Conservation (phyloP, 2,888 invertebrate species). For the Caenorhabditis wallacei region DNA sequence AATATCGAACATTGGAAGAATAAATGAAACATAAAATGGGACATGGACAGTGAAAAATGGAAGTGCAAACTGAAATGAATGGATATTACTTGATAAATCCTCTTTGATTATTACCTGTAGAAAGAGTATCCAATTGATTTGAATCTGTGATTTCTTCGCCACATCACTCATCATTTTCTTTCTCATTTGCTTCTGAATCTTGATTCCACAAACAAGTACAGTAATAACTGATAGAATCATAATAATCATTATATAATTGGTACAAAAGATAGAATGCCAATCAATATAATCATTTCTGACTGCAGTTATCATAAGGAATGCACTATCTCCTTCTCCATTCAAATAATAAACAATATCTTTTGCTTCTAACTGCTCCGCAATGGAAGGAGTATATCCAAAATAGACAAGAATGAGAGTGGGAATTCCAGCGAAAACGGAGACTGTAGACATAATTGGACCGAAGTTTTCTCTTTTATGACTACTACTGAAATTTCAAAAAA, state of each 20-base stretch:
- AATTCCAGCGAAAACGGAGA: slow-evolving; percentile 40
- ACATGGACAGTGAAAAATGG: slow-evolving; percentile 59
- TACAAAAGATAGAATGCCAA: slow-evolving; percentile 31
- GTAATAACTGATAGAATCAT: slow-evolving; percentile 47
- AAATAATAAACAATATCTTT: slow-evolving; percentile 45
- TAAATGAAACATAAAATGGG: slow-evolving; percentile 56
- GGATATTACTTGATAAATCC: too few species aligned
- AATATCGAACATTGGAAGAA: slow-evolving; percentile 52
- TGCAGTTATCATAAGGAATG: slow-evolving; percentile 42
- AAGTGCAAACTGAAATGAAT: slow-evolving; percentile 54
- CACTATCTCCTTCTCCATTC: slow-evolving; percentile 54
- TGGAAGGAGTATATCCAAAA: slow-evolving; percentile 33
- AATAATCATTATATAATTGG: slow-evolving; percentile 35
- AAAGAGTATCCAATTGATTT: slow-evolving; percentile 43
- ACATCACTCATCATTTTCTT: slow-evolving; percentile 48
- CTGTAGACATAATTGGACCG: slow-evolving; percentile 38
- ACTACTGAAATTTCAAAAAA: slow-evolving; percentile 9
- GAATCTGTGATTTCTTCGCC: slow-evolving; percentile 49
- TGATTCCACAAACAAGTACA: slow-evolving; percentile 27
- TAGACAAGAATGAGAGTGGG: slow-evolving; percentile 26
- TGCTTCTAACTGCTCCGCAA: slow-evolving; percentile 14
- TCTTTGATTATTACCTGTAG: slow-evolving; percentile 28
- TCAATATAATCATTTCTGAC: slow-evolving; percentile 1
- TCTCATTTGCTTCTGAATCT: slow-evolving; percentile 43
- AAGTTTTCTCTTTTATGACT: slow-evolving; percentile 29